These are phyloP conservation scores for Nebria brevicollis DNA, from an alignment of 2,888 invertebrate genomes.

Conservation along the genomic window DNA sequence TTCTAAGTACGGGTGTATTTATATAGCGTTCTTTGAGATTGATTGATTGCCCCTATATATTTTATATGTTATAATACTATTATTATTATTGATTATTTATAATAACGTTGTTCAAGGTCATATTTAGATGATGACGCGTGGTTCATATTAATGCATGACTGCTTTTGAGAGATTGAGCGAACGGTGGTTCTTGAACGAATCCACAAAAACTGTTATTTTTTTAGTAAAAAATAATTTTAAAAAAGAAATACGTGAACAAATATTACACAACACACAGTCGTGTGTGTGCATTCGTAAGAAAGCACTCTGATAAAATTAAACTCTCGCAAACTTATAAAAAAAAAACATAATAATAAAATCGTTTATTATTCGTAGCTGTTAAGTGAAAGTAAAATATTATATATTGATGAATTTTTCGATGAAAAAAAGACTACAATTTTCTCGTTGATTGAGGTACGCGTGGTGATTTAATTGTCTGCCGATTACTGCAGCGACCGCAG, in stretches of 20 bases:
- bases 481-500: conserved; percentile 47
- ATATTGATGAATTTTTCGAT: conserved; percentile 31
- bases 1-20: conserved; percentile 31
- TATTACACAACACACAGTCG: conserved; percentile 8
- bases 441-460: conserved; percentile 53
- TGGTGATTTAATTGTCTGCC: conserved; percentile 57
- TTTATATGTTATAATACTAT: conserved; percentile 29
- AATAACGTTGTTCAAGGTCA: conserved; percentile 31
- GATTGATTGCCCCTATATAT: conserved; percentile 31
- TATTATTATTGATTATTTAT: conserved; percentile 37
- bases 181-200: background rate
- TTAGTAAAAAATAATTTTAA: conserved; percentile 1
- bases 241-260: conserved; percentile 9
- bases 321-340: conserved; percentile 16
- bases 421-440: conserved; percentile 31
- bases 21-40: conserved; percentile 36
- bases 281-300: conserved; percentile 17
- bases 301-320: conserved; percentile 6
- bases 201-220: conserved; percentile 27
- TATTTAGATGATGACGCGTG: conserved; percentile 35
- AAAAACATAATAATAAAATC: background rate
- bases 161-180: conserved; percentile 50
- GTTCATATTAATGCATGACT: conserved; percentile 55
- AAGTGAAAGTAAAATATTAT: conserved; percentile 39
- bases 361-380: conserved; percentile 44